Conservation (phyloP, 2,797 vertebrate genomes). For the Diplodus puntazzo region DNA sequence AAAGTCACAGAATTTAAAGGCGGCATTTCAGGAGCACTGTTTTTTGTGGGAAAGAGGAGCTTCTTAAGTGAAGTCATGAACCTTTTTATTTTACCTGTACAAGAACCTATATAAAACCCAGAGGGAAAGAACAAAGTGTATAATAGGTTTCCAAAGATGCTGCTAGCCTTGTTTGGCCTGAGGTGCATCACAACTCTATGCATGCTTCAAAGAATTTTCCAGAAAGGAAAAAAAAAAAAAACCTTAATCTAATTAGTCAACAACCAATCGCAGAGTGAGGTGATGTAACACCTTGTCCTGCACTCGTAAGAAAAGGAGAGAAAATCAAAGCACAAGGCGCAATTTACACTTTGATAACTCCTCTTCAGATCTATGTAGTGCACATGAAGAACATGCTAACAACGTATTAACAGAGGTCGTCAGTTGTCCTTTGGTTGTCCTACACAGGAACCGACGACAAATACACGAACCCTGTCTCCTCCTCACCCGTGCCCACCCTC, state of each 20-base stretch:
- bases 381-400: constrained; percentile 6
- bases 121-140: no score
- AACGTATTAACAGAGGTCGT: constrained; percentile 21
- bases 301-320: background rate
- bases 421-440: constrained; percentile 36
- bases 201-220: constrained; percentile 30
- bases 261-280: constrained; percentile 30
- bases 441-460: constrained; percentile 24
- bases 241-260: constrained; percentile 30
- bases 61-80: no score
- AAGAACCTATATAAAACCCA: no score
- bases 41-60: no score
- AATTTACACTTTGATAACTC: background rate
- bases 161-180: background rate
- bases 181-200: constrained; percentile 2
- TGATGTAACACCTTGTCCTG: background rate
- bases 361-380: background rate
- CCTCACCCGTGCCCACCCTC: constrained; percentile 63
- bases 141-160: background rate
- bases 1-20: no score
- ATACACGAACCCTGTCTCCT: constrained; percentile 59
- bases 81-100: no score
- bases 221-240: background rate
- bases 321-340: constrained; percentile 11
- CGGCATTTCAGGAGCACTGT: no score